phyloP scores from a whole-genome alignment of 2,113 vertebrate genomes.

The Acanthochromis polyacanthus region DNA sequence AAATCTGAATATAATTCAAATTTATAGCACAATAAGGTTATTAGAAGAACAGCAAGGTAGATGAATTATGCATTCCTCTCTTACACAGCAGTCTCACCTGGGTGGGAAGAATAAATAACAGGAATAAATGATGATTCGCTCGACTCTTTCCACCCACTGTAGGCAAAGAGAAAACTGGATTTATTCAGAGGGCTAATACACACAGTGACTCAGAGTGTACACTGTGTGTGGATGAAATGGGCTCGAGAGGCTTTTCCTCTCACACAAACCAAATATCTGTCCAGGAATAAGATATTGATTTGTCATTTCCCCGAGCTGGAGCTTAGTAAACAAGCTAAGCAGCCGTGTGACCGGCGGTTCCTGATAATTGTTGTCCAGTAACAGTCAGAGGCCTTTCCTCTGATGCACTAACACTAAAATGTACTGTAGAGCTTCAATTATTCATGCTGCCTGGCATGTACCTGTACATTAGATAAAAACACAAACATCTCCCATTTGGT shows the following conservation, averaged over 20 bases:
- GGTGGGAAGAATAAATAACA: conserved; percentile 58
- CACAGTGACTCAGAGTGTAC: conserved; percentile 67
- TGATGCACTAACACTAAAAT: conserved; percentile 29
- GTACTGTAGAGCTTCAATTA: neutral
- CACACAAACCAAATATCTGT: conserved; percentile 75
- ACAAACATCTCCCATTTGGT: neutral
- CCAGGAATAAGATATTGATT: conserved; percentile 78
- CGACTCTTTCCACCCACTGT: conserved; percentile 54
- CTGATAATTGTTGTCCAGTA: conserved; percentile 53
- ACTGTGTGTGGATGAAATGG: conserved; percentile 66
- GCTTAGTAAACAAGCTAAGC: conserved; percentile 61
- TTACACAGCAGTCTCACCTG: conserved; percentile 24
- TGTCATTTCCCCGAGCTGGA: conserved; percentile 70
- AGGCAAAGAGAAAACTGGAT: conserved; percentile 58
- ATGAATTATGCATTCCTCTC: conserved; percentile 38
- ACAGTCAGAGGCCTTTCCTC: conserved; percentile 25
- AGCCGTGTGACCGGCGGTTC: conserved; percentile 40
- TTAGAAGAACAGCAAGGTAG: conserved; percentile 44
- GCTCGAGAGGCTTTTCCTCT: conserved; percentile 66
- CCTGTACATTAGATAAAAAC: neutral
- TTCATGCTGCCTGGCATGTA: conserved; percentile 1
- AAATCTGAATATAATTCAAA: conserved; percentile 35
- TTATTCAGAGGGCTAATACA: conserved; percentile 73
- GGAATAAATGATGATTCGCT: conserved; percentile 51
- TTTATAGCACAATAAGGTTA: conserved; percentile 44